phyloP scores from a whole-genome alignment of 1,140 invertebrate genomes.

The Batillaria attramentaria region DNA sequence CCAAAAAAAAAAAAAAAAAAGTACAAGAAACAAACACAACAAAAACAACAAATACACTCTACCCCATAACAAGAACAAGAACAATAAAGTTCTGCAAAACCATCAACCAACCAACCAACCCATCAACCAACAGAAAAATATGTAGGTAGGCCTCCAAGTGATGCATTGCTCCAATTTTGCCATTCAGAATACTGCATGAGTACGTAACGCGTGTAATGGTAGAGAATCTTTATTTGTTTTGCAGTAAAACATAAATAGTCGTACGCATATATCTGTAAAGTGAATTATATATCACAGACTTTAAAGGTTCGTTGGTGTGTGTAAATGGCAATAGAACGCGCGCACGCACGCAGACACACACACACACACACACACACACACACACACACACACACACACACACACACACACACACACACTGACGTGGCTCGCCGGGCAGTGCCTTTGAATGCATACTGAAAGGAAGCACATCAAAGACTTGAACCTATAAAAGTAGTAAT shows the following conservation, averaged over 20 bases:
- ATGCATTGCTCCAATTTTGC: neutral
- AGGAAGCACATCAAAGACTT: neutral
- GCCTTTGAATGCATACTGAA: neutral
- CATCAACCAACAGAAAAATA: no score
- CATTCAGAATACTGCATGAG: neutral
- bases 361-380: neutral
- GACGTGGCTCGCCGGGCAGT: neutral
- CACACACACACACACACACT: constrained; percentile 9
- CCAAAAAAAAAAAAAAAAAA: no score
- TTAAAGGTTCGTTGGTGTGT: neutral
- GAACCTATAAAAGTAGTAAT: neutral
- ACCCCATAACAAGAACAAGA: no score
- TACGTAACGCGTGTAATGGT: neutral
- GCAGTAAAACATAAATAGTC: no score
- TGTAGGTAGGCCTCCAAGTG: neutral
- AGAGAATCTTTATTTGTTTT: neutral
- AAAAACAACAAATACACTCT: no score
- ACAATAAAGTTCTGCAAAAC: no score
- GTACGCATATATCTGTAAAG: neutral
- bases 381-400: constrained; percentile 7
- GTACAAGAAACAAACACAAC: no score
- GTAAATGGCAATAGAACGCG: neutral
- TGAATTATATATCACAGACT: neutral
- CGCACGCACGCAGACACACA: neutral
- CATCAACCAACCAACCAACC: no score